These are phyloP conservation scores for Scylla paramamosain DNA, from an alignment of 1,140 invertebrate genomes.

Conservation along the genomic window DNA sequence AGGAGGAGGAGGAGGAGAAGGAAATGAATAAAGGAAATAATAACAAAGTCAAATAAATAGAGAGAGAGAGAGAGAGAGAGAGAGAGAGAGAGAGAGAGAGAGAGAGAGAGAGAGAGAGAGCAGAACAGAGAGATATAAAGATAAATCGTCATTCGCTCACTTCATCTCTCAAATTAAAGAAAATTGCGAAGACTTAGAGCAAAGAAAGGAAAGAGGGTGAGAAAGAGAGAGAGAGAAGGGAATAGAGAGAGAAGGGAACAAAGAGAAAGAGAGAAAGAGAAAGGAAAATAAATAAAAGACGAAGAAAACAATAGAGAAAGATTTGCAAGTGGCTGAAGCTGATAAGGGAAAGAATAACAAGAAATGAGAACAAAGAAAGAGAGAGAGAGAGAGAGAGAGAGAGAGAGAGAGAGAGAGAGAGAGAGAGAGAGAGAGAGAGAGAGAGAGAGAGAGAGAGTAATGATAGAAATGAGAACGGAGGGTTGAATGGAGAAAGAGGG, in stretches of 20 bases:
- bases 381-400: constrained; percentile 20
- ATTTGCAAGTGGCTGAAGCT: background rate
- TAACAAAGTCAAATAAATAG: background rate
- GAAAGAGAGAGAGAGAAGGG: background rate
- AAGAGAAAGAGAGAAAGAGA: background rate
- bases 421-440: background rate
- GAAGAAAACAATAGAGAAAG: background rate
- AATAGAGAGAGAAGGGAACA: no score
- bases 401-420: background rate
- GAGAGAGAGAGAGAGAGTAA: constrained; percentile 14
- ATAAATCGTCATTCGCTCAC: background rate
- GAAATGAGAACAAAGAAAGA: background rate
- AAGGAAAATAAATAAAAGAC: background rate
- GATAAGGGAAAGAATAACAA: background rate
- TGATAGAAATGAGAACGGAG: background rate
- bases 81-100: background rate
- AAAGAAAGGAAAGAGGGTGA: background rate
- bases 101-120: background rate
- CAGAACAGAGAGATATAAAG: background rate
- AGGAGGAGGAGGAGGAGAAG: background rate
- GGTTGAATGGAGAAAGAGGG: background rate
- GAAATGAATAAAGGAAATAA: background rate
- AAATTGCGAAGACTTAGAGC: background rate
- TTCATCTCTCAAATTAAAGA: background rate
- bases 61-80: background rate